Evolutionary conservation across 2,113 vertebrate genomes (phyloP).

Genomic region (Istiophorus platypterus): DNA sequence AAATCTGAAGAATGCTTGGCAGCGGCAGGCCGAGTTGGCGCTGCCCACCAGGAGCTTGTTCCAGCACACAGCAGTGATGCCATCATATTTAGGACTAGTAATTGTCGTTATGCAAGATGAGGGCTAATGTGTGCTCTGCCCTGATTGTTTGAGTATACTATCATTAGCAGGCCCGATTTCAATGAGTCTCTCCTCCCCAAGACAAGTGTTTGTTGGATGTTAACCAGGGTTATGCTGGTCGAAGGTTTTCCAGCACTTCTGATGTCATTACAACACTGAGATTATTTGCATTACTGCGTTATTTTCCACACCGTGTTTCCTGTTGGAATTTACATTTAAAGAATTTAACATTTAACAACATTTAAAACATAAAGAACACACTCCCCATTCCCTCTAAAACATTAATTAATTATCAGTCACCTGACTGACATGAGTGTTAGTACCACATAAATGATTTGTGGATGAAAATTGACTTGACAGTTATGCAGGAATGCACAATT

Average conservation of each 20-base stretch:
- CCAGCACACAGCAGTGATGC: conserved; percentile 69
- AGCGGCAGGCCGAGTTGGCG: conserved; percentile 68
- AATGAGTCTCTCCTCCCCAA: conserved; percentile 52
- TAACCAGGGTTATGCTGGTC: conserved; percentile 44
- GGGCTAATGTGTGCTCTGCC: conserved; percentile 68
- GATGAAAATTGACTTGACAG: background rate
- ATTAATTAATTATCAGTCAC: background rate
- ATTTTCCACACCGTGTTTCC: conserved; percentile 28
- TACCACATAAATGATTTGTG: background rate
- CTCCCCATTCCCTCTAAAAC: background rate
- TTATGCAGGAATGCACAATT: background rate
- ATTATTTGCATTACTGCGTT: too few species aligned
- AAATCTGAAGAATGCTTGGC: conserved; percentile 82
- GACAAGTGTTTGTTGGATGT: conserved; percentile 58
- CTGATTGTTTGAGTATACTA: conserved; percentile 71
- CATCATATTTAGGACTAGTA: conserved; percentile 70
- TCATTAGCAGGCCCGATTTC: conserved; percentile 70
- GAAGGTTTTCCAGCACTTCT: conserved; percentile 36
- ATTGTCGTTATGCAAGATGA: conserved; percentile 59
- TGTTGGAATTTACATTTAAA: background rate
- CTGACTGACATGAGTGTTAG: background rate
- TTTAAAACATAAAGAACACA: background rate
- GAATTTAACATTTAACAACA: background rate
- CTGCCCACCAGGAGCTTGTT: conserved; percentile 48
- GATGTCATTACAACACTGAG: conserved; percentile 31